These are phyloP conservation scores for Hippoglossus hippoglossus DNA, from an alignment of 2,797 vertebrate genomes.

Conservation along the genomic window DNA sequence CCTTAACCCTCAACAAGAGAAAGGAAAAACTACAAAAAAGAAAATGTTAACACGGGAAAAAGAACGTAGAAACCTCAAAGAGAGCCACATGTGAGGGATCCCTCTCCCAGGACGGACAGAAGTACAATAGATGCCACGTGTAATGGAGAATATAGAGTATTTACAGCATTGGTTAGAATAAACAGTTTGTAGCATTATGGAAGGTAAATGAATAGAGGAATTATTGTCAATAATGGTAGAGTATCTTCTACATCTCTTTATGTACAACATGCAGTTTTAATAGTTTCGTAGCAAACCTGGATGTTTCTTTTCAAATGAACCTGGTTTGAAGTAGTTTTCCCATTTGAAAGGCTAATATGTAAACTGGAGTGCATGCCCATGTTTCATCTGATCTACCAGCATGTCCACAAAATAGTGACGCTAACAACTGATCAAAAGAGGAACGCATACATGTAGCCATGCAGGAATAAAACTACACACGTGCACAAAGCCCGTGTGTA, in stretches of 20 bases:
- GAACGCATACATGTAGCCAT: conserved; percentile 24
- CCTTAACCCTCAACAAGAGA: too few relatives aligned
- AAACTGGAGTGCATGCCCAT: conserved; percentile 40
- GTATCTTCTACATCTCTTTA: background rate
- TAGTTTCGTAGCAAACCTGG: background rate
- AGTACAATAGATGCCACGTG: too few relatives aligned
- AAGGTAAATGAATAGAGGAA: too few relatives aligned
- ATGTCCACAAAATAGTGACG: conserved; percentile 34
- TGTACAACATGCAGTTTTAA: background rate
- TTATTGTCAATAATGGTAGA: too few relatives aligned
- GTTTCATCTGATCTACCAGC: conserved; percentile 50
- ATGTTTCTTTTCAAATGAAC: background rate
- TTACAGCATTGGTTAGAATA: too few relatives aligned
- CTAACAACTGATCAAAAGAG: conserved; percentile 58
- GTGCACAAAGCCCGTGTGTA: conserved; percentile 43
- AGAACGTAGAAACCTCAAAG: too few relatives aligned
- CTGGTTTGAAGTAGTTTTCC: background rate
- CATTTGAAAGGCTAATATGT: conserved; percentile 10
- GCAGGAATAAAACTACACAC: conserved; percentile 38
- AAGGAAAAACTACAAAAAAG: too few relatives aligned
- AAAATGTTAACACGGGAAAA: too few relatives aligned
- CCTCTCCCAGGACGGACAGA: too few relatives aligned
- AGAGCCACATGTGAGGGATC: too few relatives aligned
- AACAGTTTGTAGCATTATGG: too few relatives aligned
- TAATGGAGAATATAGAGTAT: too few relatives aligned